A percentile compares a stretch with the other conserved stretches of the same genome.
Evolutionary conservation across 2,797 vertebrate species (phyloP).

Genomic region (Sebastolobus alascanus): DNA sequence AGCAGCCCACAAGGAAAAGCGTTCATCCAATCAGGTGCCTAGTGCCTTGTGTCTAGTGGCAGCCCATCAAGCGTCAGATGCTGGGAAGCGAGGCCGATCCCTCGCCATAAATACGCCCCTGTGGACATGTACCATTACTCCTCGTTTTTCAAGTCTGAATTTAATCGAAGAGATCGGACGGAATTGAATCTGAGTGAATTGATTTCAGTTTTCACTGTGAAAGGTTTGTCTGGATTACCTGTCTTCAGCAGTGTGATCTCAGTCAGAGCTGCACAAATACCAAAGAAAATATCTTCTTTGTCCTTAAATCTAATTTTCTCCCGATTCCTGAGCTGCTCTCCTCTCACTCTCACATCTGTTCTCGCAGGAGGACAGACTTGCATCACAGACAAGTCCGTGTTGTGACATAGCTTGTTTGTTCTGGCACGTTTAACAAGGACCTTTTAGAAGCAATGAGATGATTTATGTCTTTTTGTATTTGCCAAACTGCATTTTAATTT

Average conservation of each 20-base stretch:
- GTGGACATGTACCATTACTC: too few relatives aligned
- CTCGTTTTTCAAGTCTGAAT: background rate
- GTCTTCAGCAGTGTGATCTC: background rate
- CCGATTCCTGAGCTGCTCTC: conserved; percentile 10
- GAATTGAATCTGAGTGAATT: background rate
- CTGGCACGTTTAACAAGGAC: conserved; percentile 56
- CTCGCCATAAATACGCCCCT: too few relatives aligned
- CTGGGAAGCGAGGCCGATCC: too few relatives aligned
- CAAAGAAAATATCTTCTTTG: background rate
- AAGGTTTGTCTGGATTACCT: background rate
- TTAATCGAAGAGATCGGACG: background rate
- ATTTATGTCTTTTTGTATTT: conserved; percentile 61
- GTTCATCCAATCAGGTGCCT: too few relatives aligned
- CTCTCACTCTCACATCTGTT: conserved; percentile 19
- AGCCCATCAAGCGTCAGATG: too few relatives aligned
- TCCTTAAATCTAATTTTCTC: conserved; percentile 1
- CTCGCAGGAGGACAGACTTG: conserved; percentile 14
- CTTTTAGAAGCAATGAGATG: conserved; percentile 21
- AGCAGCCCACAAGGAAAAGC: too few relatives aligned
- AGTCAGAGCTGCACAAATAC: conserved; percentile 5
- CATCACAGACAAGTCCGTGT: conserved; percentile 41
- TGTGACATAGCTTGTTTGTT: conserved; percentile 57
- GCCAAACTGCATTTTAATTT: conserved; percentile 48
- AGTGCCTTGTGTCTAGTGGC: too few relatives aligned
- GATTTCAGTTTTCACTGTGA: background rate